Percentiles rank a stretch among this genome's conserved stretches.
Evolutionary conservation across 2,888 invertebrate species (phyloP).

Genomic region (Orthonychiurus folsomi): DNA sequence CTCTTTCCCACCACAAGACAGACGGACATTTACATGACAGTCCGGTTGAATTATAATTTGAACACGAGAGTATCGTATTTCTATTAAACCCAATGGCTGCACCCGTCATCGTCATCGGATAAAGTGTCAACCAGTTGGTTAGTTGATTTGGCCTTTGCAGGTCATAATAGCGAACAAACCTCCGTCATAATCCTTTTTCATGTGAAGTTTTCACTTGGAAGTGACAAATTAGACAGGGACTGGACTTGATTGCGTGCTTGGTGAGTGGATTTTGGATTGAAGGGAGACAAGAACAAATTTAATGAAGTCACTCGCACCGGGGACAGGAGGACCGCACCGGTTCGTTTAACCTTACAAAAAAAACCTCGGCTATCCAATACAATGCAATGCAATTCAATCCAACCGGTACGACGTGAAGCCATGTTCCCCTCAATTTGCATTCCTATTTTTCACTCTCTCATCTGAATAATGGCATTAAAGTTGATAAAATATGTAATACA

Average conservation of each 20-base stretch:
- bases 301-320: neutral
- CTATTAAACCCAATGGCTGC: neutral
- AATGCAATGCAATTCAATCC: neutral
- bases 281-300: conserved; percentile 1
- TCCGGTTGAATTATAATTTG: neutral
- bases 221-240: neutral
- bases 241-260: neutral
- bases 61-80: neutral
- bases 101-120: too few relatives aligned
- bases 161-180: too few relatives aligned
- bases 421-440: neutral
- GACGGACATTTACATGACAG: neutral
- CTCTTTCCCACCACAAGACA: too few relatives aligned
- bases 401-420: neutral
- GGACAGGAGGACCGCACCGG: too few relatives aligned
- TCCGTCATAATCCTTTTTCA: too few relatives aligned
- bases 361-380: too few relatives aligned
- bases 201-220: neutral
- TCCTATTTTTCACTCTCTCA: conserved; percentile 1
- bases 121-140: too few relatives aligned
- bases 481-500: neutral
- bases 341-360: too few relatives aligned
- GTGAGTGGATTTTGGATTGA: neutral
- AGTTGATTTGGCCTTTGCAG: neutral
- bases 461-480: neutral